Base-by-base conservation (phyloP, 2,113 vertebrate species). In the Chauna torquata region DNA sequence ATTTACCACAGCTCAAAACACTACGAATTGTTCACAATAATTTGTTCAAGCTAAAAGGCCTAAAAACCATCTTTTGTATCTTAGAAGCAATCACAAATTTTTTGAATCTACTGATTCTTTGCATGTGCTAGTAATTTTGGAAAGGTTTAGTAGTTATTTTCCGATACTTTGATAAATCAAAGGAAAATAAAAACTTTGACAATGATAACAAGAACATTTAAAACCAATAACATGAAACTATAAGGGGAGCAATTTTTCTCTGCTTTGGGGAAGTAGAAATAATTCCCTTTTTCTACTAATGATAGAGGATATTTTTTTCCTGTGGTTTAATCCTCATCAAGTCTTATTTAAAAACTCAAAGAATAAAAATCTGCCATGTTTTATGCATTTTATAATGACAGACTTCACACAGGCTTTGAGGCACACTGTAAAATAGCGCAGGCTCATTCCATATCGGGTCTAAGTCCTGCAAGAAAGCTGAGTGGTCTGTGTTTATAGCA, bases 301-400 rank as follows among this genome's bases (percentile, higher is more conserved):
- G 47, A 72, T 13, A 54, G 34, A 91, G n/a, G 54, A 82, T 18
- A 66, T 42, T 62, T 88, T 95, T 88, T 91, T 36, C 64, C 54
- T 72, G 32, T 52, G 47, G 36, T 86, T 89, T 88, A 93, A 88
- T 58, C 47, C 32, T 16, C 17, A 72, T 50, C 11, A 66, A 86
- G 30, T 72, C 74, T 84, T 90, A 81, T 84, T 71, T 86, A 91
- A 79, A 87, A 81, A 15, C n/a, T 38, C 61, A 79, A 88, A 58
- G 50, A 59, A 88, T 83, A 93, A 91, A 88, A 90, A 80, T 28
- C 6, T 36, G 86, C 38, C 45, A 17, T 72, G 49, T 71, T 87
- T 90, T 36, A 42, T 59, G 70, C 55, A 5, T 89, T 95, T 93
- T 81, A 71, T 88, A 94, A 86, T 82, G n/a, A 94, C 61, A 82